These are phyloP conservation scores for Sphecodes monilicornis DNA, from an alignment of 2,888 invertebrate species.

Conservation along the genomic window DNA sequence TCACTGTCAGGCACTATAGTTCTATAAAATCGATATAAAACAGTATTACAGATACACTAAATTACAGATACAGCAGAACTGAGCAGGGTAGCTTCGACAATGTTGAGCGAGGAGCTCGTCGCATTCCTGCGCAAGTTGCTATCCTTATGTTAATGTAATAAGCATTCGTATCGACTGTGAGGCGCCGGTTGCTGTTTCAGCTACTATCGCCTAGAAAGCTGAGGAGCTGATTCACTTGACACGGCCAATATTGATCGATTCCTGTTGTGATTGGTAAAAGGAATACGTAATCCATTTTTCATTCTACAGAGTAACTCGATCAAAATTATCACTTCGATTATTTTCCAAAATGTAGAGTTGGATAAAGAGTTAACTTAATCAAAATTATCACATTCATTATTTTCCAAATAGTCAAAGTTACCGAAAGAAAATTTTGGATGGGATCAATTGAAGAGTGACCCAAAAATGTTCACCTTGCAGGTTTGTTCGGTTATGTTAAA, in stretches of 20 bases:
- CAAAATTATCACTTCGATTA: not conserved
- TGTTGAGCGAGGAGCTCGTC: conserved; percentile 7
- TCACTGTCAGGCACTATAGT: not conserved
- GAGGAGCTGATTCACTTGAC: not conserved
- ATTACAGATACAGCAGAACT: not conserved
- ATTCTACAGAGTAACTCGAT: not conserved
- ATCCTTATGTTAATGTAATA: conserved; percentile 69
- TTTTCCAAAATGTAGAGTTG: not conserved
- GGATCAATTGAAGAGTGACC: too few species aligned
- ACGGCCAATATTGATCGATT: not conserved
- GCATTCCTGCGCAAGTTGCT: conserved; percentile 12
- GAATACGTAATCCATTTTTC: not conserved
- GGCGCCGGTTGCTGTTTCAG: conserved; percentile 6
- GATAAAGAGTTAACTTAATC: too few species aligned
- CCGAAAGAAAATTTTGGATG: not conserved
- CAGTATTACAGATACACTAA: not conserved
- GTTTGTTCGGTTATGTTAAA: too few species aligned
- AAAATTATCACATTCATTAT: too few species aligned
- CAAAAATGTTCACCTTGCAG: too few species aligned
- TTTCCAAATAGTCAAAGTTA: not conserved
- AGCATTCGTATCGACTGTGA: conserved; percentile 27
- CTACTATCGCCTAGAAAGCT: conserved; percentile 12
- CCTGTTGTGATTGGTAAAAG: not conserved
- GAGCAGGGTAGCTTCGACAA: conserved; percentile 1
- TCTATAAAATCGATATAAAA: not conserved